Evolutionary conservation across 2,113 vertebrate species (phyloP).

Genomic region (Rhinoptilus africanus): DNA sequence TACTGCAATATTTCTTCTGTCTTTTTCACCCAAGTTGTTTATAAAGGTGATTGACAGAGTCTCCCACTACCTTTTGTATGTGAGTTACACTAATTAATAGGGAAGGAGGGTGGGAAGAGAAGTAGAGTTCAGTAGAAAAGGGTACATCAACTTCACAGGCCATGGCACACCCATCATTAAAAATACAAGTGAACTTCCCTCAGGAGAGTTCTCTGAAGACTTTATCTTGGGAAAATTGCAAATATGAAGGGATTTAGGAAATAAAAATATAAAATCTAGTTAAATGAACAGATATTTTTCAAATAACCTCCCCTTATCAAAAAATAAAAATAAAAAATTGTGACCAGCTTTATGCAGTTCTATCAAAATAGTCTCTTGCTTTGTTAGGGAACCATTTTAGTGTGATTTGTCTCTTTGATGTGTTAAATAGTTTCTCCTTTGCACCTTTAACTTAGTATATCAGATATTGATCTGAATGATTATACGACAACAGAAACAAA

Average conservation of each 20-base stretch:
- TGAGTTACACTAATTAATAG: not conserved
- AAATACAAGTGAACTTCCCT: not conserved
- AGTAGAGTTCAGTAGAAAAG: not conserved
- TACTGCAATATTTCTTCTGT: not conserved
- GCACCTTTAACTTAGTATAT: fast-evolving
- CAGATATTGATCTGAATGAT: not conserved
- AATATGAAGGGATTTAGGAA: not conserved
- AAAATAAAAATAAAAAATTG: not conserved
- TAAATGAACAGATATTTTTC: not conserved
- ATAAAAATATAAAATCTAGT: not conserved
- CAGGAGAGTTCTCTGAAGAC: not conserved
- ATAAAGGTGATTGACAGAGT: not conserved
- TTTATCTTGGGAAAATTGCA: not conserved
- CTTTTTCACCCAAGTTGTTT: not conserved
- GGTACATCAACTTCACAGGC: not conserved
- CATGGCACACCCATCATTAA: not conserved
- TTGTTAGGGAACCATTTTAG: not conserved
- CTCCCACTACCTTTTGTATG: not conserved
- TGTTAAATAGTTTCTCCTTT: not conserved
- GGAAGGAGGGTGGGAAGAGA: not conserved
- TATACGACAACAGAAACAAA: not conserved
- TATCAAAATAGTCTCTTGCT: not conserved
- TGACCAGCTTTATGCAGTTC: not conserved
- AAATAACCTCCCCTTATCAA: not conserved
- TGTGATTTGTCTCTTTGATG: not conserved